Percentiles rank a stretch among this genome's conserved stretches.
phyloP scores from a whole-genome alignment of 2,113 vertebrate species.

The Carollia perspicillata region DNA sequence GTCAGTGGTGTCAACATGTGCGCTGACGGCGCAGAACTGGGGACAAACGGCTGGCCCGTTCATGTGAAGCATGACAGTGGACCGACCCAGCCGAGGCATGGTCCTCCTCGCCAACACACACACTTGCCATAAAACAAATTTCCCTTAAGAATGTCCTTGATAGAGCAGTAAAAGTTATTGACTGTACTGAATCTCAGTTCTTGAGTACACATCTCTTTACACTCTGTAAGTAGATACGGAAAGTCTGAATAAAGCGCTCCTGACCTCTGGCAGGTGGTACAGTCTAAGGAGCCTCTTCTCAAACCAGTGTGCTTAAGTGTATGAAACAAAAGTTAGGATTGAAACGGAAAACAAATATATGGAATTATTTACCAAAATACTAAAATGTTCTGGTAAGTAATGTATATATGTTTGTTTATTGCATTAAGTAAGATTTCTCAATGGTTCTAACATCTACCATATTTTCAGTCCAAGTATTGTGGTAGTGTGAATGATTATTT shows the following conservation, averaged over 20 bases:
- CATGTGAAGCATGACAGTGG: background rate
- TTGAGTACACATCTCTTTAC: background rate
- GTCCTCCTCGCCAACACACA: background rate
- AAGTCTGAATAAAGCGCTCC: background rate
- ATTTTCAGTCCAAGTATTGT: background rate
- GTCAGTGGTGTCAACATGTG: background rate
- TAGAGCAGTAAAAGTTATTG: background rate
- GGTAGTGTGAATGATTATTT: background rate
- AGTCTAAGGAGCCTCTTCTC: background rate
- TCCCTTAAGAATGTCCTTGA: background rate
- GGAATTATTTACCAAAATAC: background rate
- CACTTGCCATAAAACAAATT: background rate
- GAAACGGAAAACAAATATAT: background rate
- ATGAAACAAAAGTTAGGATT: background rate
- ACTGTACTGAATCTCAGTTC: background rate
- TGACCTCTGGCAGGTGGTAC: background rate
- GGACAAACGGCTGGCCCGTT: background rate
- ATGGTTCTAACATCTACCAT: background rate
- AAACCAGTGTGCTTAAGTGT: background rate
- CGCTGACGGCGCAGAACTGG: background rate
- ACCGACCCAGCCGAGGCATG: accelerated
- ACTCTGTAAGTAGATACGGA: background rate
- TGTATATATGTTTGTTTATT: background rate
- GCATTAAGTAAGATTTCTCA: conserved; percentile 10
- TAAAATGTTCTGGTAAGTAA: background rate